Base-by-base conservation (phyloP, 2,113 vertebrate genomes). In the Geococcyx californianus region DNA sequence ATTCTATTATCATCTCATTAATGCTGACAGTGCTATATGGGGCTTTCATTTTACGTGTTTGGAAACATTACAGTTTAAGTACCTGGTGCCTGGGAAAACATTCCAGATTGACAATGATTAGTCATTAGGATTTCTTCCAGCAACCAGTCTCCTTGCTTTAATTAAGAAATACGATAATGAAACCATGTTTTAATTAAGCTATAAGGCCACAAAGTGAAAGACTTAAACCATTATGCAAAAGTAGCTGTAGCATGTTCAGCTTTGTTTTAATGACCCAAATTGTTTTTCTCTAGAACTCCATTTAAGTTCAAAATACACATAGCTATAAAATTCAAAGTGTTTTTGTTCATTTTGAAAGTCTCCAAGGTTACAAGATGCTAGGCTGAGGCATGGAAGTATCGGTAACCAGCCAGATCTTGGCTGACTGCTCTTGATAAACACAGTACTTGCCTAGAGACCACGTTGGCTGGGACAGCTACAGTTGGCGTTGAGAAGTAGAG, bases 151-250 rank as follows among this genome's bases (percentile, higher is more conserved):
- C 56, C 76, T 92, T 64, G 40, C 64, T 92, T 96, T 96, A 94
- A 96, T 96, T 93, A 93, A 93, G 93, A 94, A 93, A 92, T 90
- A 70, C 5, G 23, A 86, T 92, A 74, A 91, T 94, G 81, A 88
- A 89, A 68, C 20, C 44, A 29, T 58, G 68, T 75, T 92, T 94
- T 95, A 94, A 94, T 92, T 90, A 95, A 89, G 56, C 68, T 89
- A 33, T 75, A 92, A 92, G 73, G 49, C 34, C 64, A 81, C 44
- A 58, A 86, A 90, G 10, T 84, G 44, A 58, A 88, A 81, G 54
- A 85, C 31, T 77, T 89, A 70, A 75, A 54, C 28, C 25, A 68
- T 89, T 86, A 67, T 0, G 2, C 26, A 74, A 68, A 87, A 85
- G 68, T 56, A 83, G 79, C 51, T 17, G 16, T 25, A 68, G 44